Evolutionary conservation across 2,797 vertebrate genomes (phyloP).

Genomic region (Neosilurus hyrtlii): DNA sequence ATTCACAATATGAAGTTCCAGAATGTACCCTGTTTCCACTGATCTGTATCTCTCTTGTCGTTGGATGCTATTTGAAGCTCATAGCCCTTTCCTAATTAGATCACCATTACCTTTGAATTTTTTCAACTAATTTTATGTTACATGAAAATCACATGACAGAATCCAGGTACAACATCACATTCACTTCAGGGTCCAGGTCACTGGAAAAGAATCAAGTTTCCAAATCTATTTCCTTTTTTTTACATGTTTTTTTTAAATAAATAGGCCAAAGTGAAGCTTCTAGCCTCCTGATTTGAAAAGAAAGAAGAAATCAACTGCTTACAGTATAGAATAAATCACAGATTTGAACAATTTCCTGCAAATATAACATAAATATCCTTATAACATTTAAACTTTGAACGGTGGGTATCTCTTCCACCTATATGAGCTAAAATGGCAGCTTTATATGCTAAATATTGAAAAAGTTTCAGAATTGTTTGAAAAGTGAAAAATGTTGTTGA

Average conservation of each 20-base stretch:
- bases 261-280: not conserved
- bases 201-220: not conserved
- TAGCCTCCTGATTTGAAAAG: not conserved
- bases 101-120: not conserved
- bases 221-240: not conserved
- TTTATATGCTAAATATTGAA: not conserved
- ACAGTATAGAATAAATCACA: not conserved
- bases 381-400: not conserved
- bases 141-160: not conserved
- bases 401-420: not conserved
- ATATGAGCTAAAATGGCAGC: not conserved
- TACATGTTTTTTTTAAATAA: not conserved
- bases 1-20: constrained; percentile 21
- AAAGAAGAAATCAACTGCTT: not conserved
- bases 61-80: constrained; percentile 5
- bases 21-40: constrained; percentile 28
- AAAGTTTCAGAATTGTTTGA: not conserved
- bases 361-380: too few relatives aligned
- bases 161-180: not conserved
- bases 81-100: not conserved
- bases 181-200: not conserved
- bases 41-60: constrained; percentile 17
- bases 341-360: not conserved
- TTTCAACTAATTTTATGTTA: not conserved
- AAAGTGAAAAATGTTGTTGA: not conserved